These are phyloP conservation scores for Drosophila nr. perissopoda DNA, from an alignment of 2,888 invertebrate species.

Conservation along the genomic window DNA sequence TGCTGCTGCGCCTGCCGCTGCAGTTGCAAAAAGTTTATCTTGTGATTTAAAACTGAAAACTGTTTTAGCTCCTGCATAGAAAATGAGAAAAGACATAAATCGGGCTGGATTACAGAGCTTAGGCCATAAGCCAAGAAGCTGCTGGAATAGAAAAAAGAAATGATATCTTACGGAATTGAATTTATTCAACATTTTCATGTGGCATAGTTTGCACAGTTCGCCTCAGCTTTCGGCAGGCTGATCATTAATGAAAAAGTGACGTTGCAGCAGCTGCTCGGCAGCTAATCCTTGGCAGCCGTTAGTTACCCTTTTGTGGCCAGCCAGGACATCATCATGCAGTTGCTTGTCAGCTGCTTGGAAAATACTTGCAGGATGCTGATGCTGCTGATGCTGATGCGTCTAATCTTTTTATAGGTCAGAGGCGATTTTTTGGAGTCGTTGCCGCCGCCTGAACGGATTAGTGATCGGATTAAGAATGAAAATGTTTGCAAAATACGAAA, in stretches of 20 bases:
- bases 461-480: slow-evolving; percentile 74
- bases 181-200: slow-evolving; percentile 25
- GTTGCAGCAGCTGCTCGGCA: slow-evolving; percentile 49
- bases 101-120: slow-evolving; percentile 43
- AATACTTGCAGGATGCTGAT: slow-evolving; percentile 56
- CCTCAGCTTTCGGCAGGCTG: slow-evolving; percentile 3
- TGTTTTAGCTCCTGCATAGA: slow-evolving; percentile 7
- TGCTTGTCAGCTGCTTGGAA: slow-evolving; percentile 72
- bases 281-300: slow-evolving; percentile 38
- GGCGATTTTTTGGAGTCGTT: slow-evolving; percentile 31
- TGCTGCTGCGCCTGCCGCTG: slow-evolving; percentile 26
- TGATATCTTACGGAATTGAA: slow-evolving; percentile 27
- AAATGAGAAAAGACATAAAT: slow-evolving; percentile 29
- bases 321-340: slow-evolving; percentile 33
- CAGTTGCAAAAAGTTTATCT: slow-evolving; percentile 52
- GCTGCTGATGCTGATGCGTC: slow-evolving; percentile 13
- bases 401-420: slow-evolving; percentile 71
- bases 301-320: slow-evolving; percentile 63
- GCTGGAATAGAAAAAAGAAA: background rate
- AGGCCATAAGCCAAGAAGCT: slow-evolving; percentile 36
- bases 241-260: slow-evolving; percentile 69
- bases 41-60: slow-evolving; percentile 44
- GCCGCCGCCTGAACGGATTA: slow-evolving; percentile 56
- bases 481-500: slow-evolving; percentile 72
- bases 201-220: background rate